Evolutionary conservation across 2,888 invertebrate genomes (phyloP).

Genomic region (Elysia crispata): DNA sequence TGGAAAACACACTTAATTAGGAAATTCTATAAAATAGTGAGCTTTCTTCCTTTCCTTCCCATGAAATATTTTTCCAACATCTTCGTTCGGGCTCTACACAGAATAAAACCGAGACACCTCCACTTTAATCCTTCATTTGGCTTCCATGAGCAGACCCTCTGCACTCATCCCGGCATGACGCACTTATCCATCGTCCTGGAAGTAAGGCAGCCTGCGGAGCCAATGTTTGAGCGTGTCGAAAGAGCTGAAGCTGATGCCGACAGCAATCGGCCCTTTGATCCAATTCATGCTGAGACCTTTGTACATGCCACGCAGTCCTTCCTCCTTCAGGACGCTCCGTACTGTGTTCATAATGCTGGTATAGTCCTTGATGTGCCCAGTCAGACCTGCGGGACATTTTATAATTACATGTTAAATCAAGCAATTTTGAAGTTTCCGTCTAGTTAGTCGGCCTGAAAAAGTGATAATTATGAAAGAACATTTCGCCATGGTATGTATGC

Average conservation of each 20-base stretch:
- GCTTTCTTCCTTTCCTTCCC: background rate
- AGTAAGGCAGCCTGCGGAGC: constrained; percentile 58
- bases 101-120: too few relatives aligned
- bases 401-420: background rate
- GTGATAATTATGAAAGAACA: too few relatives aligned
- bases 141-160: background rate
- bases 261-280: constrained; percentile 86
- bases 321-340: constrained; percentile 80
- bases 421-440: too few relatives aligned
- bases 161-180: constrained; percentile 64
- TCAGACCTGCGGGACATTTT: constrained; percentile 77
- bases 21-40: background rate
- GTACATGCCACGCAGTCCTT: constrained; percentile 94
- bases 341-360: constrained; percentile 84
- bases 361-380: constrained; percentile 79
- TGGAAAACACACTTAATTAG: background rate
- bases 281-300: constrained; percentile 99
- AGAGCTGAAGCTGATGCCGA: constrained; percentile 97
- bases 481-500: too few relatives aligned
- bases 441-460: too few relatives aligned
- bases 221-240: constrained; percentile 83
- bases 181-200: constrained; percentile 47
- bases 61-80: background rate
- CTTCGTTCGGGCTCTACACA: too few relatives aligned
- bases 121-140: too few relatives aligned